phyloP scores from a whole-genome alignment of 2,888 invertebrate species.

The Tenodera sinensis region DNA sequence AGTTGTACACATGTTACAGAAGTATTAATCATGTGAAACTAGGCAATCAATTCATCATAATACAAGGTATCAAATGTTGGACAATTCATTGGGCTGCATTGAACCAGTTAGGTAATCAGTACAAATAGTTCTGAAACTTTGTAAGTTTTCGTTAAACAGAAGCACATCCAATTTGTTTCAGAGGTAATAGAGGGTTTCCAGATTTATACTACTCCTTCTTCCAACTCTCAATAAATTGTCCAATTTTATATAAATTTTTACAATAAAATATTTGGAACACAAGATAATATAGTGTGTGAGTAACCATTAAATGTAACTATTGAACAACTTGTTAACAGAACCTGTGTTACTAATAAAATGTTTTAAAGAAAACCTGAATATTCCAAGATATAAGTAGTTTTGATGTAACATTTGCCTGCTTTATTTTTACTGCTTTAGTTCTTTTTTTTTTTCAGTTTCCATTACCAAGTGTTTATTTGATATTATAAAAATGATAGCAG shows the following conservation, averaged over 20 bases:
- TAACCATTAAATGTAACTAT: conserved; percentile 23
- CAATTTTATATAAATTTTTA: not conserved
- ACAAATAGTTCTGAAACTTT: not conserved
- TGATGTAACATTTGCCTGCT: not conserved
- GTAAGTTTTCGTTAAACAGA: not conserved
- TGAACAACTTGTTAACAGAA: conserved; percentile 26
- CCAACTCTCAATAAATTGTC: not conserved
- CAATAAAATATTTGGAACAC: not conserved
- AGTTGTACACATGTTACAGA: not conserved
- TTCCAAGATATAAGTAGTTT: not conserved
- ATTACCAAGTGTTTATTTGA: not conserved
- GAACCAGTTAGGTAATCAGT: not conserved
- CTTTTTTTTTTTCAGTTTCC: not conserved
- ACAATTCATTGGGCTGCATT: not conserved
- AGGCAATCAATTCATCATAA: not conserved
- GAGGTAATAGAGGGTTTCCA: not conserved
- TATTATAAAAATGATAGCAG: too few relatives aligned
- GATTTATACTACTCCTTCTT: not conserved
- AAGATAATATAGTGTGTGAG: conserved; percentile 14
- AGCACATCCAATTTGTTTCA: not conserved
- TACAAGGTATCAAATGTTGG: not conserved
- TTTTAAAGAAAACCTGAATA: conserved; percentile 25
- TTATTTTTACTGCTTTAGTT: not conserved
- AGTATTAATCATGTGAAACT: not conserved
- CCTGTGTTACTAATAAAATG: conserved; percentile 33